Evolutionary conservation across 2,113 vertebrate genomes (phyloP).

Genomic region (Empidonax traillii): DNA sequence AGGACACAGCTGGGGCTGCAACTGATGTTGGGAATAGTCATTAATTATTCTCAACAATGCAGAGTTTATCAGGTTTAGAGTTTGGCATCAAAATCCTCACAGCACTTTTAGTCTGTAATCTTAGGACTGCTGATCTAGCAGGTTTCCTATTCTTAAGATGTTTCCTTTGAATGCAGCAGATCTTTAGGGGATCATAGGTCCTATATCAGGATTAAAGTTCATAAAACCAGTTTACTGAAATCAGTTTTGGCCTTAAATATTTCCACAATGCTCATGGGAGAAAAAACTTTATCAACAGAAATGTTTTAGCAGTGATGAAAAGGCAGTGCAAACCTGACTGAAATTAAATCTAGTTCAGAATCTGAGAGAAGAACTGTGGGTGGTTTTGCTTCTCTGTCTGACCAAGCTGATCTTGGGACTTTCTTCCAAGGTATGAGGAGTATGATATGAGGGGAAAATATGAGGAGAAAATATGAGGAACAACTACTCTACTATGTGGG

Average conservation of each 20-base stretch:
- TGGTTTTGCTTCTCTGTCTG: neutral
- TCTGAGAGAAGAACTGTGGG: neutral
- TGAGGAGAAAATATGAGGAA: neutral
- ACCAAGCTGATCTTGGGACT: neutral
- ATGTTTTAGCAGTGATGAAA: neutral
- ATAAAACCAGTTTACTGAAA: neutral
- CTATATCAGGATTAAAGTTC: neutral
- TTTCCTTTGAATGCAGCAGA: neutral
- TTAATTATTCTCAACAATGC: neutral
- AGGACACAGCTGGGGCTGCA: neutral
- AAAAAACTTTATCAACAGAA: neutral
- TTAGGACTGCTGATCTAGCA: neutral
- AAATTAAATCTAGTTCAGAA: neutral
- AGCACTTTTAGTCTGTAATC: neutral
- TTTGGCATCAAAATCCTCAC: neutral
- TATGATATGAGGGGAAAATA: neutral
- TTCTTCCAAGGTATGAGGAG: neutral
- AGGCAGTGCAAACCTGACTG: neutral
- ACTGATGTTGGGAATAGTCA: neutral
- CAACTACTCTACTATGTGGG: neutral
- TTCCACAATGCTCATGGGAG: neutral
- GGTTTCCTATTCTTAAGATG: neutral
- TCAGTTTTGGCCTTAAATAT: neutral
- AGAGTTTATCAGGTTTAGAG: neutral
- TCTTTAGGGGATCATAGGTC: neutral